These are phyloP conservation scores for Phaonia tiefii DNA, from an alignment of 2,888 invertebrate genomes.

Conservation along the genomic window DNA sequence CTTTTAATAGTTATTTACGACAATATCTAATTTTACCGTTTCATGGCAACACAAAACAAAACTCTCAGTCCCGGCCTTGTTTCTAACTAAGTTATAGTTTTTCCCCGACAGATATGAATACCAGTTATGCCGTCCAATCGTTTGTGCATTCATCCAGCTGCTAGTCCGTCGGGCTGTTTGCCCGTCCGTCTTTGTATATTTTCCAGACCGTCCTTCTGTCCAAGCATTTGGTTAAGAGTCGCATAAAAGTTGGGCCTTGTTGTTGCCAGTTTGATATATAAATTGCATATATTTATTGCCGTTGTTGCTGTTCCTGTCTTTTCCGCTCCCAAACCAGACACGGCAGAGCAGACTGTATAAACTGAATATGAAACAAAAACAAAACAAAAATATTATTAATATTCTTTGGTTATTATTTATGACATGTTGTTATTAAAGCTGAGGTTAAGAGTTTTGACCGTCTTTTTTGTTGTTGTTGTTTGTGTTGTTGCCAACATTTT, in stretches of 20 bases:
- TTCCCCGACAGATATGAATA: neutral
- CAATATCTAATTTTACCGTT: conserved; percentile 44
- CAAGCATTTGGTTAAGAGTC: neutral
- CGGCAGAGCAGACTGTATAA: conserved; percentile 12
- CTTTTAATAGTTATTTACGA: conserved; percentile 37
- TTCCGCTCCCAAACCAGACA: conserved; percentile 17
- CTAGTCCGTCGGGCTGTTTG: neutral
- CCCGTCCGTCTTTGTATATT: neutral
- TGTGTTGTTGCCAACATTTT: conserved; percentile 13
- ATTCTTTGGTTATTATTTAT: conserved; percentile 64
- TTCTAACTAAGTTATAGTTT: conserved; percentile 10
- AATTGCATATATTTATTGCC: conserved; percentile 46
- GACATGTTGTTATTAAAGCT: conserved; percentile 62
- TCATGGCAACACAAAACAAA: too few species aligned
- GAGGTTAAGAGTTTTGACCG: conserved; percentile 40
- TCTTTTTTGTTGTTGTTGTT: too few species aligned
- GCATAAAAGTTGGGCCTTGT: neutral
- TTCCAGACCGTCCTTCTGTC: too few species aligned
- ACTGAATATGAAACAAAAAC: conserved; percentile 11
- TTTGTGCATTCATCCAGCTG: neutral
- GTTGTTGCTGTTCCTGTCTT: conserved; percentile 14
- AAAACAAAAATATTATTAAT: conserved; percentile 55
- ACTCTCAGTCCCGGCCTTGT: conserved; percentile 22
- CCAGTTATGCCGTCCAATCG: neutral
- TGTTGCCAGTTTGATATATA: conserved; percentile 29